A percentile compares a stretch with the other conserved stretches of the same genome.
phyloP scores from a whole-genome alignment of 1,140 invertebrate species.

The Bombus sylvicola region DNA sequence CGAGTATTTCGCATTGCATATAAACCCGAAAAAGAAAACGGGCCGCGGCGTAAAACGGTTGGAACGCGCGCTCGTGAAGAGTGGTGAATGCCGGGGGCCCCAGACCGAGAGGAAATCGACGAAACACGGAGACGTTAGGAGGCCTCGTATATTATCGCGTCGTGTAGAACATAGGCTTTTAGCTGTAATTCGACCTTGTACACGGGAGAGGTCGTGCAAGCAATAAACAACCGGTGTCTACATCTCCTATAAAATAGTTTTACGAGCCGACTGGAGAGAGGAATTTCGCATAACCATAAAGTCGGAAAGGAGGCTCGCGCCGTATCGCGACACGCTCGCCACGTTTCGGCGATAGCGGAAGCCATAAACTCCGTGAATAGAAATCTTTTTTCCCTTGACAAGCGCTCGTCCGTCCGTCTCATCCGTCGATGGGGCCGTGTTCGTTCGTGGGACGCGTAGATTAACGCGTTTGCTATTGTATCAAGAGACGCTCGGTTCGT shows the following conservation, averaged over 20 bases:
- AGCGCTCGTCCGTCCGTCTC: conserved; percentile 14
- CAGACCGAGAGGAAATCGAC: conserved; percentile 57
- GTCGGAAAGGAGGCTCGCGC: conserved; percentile 54
- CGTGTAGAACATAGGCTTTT: conserved; percentile 78
- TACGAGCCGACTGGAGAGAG: conserved; percentile 69
- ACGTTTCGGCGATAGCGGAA: conserved; percentile 65
- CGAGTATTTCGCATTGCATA: conserved; percentile 12
- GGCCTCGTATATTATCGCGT: conserved; percentile 70
- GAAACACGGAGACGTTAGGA: conserved; percentile 68
- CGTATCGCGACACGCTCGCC: conserved; percentile 58
- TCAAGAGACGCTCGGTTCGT: background rate
- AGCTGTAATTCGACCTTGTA: conserved; percentile 76
- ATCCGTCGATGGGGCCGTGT: conserved; percentile 19
- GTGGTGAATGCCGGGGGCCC: background rate
- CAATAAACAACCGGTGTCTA: conserved; percentile 72
- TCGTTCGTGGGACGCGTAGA: conserved; percentile 72
- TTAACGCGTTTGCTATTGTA: conserved; percentile 62
- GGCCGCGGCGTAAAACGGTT: background rate
- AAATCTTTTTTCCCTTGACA: conserved; percentile 28
- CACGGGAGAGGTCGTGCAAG: conserved; percentile 59
- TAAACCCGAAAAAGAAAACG: background rate
- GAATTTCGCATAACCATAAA: conserved; percentile 81
- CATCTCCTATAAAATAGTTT: conserved; percentile 81
- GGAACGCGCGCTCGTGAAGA: too few relatives aligned
- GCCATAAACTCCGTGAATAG: conserved; percentile 50